Evolutionary conservation across 2,888 invertebrate genomes (phyloP).

Genomic region (Calliphora vomitoria): DNA sequence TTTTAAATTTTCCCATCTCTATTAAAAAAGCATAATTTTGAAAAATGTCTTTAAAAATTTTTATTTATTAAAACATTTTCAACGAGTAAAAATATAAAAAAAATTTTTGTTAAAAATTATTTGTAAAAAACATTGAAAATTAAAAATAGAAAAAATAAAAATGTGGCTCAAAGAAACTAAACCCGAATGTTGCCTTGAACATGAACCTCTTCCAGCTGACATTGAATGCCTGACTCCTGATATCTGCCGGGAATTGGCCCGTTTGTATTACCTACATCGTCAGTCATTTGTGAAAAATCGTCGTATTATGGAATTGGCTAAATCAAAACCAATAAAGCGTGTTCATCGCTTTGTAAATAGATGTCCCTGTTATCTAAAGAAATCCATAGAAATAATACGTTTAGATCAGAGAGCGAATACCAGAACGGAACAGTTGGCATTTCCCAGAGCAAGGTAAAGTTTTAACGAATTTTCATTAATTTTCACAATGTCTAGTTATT

Average conservation of each 20-base stretch:
- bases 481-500: no score
- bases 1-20: not conserved
- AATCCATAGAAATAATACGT: slow-evolving; percentile 77
- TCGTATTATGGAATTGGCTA: slow-evolving; percentile 78
- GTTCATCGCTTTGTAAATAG: slow-evolving; percentile 75
- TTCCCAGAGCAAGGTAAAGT: slow-evolving; percentile 78
- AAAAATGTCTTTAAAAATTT: not conserved
- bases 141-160: slow-evolving; percentile 43
- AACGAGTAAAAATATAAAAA: slow-evolving; percentile 12
- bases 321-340: slow-evolving; percentile 56
- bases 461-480: not conserved
- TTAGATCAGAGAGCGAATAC: slow-evolving; percentile 77
- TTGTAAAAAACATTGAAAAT: slow-evolving; percentile 43
- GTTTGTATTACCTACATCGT: slow-evolving; percentile 75
- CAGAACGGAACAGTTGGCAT: slow-evolving; percentile 81
- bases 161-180: slow-evolving; percentile 70
- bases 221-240: slow-evolving; percentile 76
- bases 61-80: slow-evolving; percentile 35
- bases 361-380: slow-evolving; percentile 79
- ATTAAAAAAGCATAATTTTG: not conserved
- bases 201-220: slow-evolving; percentile 75
- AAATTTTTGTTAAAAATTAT: slow-evolving; percentile 63
- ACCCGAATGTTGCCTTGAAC: slow-evolving; percentile 78
- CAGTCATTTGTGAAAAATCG: slow-evolving; percentile 75
- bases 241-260: slow-evolving; percentile 76